Conservation (phyloP, 2,888 invertebrate genomes). For the Lasius platythorax region DNA sequence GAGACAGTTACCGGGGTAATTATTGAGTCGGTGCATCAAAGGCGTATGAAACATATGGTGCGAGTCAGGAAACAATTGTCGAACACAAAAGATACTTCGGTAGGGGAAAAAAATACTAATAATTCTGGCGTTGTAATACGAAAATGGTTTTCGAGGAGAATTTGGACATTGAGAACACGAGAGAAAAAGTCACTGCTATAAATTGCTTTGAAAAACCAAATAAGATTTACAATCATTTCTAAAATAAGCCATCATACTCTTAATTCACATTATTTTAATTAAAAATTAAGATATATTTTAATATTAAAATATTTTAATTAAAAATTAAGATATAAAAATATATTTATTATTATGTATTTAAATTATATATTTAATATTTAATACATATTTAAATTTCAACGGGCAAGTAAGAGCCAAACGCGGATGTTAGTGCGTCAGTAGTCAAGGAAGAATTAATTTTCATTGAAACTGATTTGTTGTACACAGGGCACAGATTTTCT, state of each 20-base stretch:
- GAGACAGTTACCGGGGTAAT: constrained; percentile 36
- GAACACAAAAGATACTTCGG: background rate
- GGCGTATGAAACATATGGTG: background rate
- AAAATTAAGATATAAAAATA: background rate
- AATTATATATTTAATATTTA: background rate
- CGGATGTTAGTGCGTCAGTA: too few relatives aligned
- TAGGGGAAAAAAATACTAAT: background rate
- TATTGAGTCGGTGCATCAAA: constrained; percentile 10
- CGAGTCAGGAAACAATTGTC: background rate
- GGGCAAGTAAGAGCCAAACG: too few relatives aligned
- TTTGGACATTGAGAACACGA: background rate
- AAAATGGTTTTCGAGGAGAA: background rate
- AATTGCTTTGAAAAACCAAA: background rate
- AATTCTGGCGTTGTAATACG: background rate
- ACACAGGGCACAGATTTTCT: too few relatives aligned
- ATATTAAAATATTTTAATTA: background rate
- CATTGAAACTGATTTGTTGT: too few relatives aligned
- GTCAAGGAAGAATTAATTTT: too few relatives aligned
- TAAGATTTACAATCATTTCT: background rate
- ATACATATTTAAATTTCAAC: too few relatives aligned
- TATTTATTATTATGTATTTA: background rate
- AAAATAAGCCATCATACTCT: background rate
- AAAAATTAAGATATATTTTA: background rate
- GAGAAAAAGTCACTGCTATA: background rate
- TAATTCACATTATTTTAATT: background rate